Evolutionary conservation across 2,888 invertebrate species (phyloP), one percentile per base, ranked within the genome.

Genomic region (Rhimphoctona megacephalus): DNA sequence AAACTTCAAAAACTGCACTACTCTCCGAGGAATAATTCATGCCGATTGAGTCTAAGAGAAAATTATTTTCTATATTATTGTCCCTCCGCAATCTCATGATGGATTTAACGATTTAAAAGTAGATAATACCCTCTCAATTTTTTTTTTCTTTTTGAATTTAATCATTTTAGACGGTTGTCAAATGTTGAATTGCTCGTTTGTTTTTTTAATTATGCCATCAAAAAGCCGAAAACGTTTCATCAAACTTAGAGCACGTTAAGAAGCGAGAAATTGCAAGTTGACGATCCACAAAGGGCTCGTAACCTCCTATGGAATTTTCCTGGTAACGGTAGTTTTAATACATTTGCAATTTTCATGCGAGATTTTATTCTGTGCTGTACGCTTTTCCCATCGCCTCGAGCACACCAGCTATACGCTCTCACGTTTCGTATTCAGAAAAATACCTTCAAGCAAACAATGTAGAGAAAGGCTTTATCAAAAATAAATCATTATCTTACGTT

Each of bases 1-100:
- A 69, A 67, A 61, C 61, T 74, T 52, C 6, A 84, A 84, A 81
- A 77, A 81, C 64, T 52, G 22, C 17, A 73, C 54, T 54, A 80
- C 52, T 46, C 81, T 33, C 25, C 78, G 39, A 69, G 49, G 74
- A 81, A 86, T 84, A 84, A 81, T 86, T 86, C 81, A 78, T 39
- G 77, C 54, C 64, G 66, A 81, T 52, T 74, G 49, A 33, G 49
- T 69, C 52, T 39, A 17, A 54, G 39, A 39, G 36, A 74, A 57
- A 43, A 61, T 76, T 33, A 66, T 30, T 70, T 70, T 70, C 25
- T 11, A 1, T 49, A 57, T 54, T 69, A 36, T 49, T 64, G 25
- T 43, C 43, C 19, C 43, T 61, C 43, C 30, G 19, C 46, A 43
- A 74, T 61, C 74, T 22, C 52, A 11, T 33, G 36, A 72, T 54